These are phyloP conservation scores for Drosophila pseudotakahashii DNA, from an alignment of 2,888 invertebrate species.

Conservation along the genomic window DNA sequence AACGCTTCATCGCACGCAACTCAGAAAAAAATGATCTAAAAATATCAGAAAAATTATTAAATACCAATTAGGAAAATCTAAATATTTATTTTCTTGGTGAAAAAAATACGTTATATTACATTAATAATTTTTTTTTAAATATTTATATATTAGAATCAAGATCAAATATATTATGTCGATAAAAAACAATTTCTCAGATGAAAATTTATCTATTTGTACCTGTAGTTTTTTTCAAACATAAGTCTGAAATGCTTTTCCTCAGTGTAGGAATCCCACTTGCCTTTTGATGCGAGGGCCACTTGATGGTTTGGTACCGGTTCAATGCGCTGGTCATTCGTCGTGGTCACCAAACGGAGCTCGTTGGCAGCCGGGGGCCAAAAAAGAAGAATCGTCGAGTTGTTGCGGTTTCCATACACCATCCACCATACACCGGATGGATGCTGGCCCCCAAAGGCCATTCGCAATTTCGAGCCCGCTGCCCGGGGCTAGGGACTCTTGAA, in stretches of 20 bases:
- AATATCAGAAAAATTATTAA: too few relatives aligned
- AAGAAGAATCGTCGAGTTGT: conserved; percentile 1
- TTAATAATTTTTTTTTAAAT: too few relatives aligned
- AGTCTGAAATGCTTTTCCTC: background rate
- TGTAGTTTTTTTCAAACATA: too few relatives aligned
- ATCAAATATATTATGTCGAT: too few relatives aligned
- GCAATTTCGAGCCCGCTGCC: background rate
- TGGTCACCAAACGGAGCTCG: conserved; percentile 1
- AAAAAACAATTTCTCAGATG: too few relatives aligned
- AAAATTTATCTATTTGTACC: too few relatives aligned
- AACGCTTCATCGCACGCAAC: conserved; percentile 4
- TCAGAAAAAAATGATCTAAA: background rate
- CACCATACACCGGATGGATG: conserved; percentile 2
- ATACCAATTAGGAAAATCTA: too few relatives aligned
- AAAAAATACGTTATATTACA: too few relatives aligned
- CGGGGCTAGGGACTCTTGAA: conserved; percentile 2
- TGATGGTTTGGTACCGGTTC: conserved; percentile 11
- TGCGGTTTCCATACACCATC: conserved; percentile 1
- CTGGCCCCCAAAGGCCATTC: background rate
- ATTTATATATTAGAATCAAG: too few relatives aligned
- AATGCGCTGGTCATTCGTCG: conserved; percentile 30
- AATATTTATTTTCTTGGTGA: too few relatives aligned
- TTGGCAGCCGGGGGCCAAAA: conserved; percentile 1
- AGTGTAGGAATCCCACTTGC: conserved; percentile 1
- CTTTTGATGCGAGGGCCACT: conserved; percentile 10